These are phyloP conservation scores for Choristoneura fumiferana DNA, from an alignment of 1,140 invertebrate genomes.

Conservation along the genomic window DNA sequence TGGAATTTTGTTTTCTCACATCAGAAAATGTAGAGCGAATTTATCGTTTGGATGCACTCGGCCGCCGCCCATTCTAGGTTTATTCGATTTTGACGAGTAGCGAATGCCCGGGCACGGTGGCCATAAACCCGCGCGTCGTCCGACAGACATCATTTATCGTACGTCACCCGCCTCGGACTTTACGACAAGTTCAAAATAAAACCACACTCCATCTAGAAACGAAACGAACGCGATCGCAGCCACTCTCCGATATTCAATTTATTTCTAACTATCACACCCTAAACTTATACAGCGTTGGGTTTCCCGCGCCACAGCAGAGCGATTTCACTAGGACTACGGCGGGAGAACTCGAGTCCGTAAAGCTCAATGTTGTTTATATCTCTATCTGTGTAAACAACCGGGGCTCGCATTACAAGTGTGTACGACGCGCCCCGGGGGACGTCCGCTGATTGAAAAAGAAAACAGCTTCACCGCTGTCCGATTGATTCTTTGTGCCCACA, in stretches of 20 bases:
- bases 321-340: not conserved
- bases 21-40: not conserved
- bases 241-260: constrained; percentile 64
- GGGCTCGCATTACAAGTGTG: constrained; percentile 36
- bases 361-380: not conserved
- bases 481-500: constrained; percentile 60
- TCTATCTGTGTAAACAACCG: constrained; percentile 34
- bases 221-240: constrained; percentile 38
- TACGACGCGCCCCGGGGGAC: constrained; percentile 48
- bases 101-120: not conserved
- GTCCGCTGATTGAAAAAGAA: constrained; percentile 70
- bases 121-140: constrained; percentile 21
- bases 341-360: constrained; percentile 19
- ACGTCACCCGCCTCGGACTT: constrained; percentile 37
- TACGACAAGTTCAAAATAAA: constrained; percentile 49
- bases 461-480: constrained; percentile 63
- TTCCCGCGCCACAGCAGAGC: constrained; percentile 26
- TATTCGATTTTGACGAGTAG: constrained; percentile 6
- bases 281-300: constrained; percentile 22
- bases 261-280: constrained; percentile 58
- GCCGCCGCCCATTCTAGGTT: not conserved
- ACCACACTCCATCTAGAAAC: constrained; percentile 42
- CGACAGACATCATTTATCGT: constrained; percentile 31
- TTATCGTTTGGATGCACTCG: not conserved
- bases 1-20: too few species aligned